Evolutionary conservation across 2,113 vertebrate species (phyloP).

Genomic region (Leiothrix lutea): DNA sequence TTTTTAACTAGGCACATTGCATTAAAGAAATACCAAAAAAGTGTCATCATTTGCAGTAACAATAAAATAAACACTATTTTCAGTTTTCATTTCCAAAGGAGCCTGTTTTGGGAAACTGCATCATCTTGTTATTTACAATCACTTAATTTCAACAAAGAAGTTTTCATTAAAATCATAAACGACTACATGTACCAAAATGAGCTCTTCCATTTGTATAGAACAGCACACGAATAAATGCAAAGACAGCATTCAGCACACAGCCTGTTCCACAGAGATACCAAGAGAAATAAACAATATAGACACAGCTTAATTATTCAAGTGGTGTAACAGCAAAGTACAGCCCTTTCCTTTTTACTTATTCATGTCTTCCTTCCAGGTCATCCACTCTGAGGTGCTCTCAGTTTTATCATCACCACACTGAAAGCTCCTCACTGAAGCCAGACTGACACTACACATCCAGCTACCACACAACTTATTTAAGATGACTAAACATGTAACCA

Average conservation of each 20-base stretch:
- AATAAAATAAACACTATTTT: neutral
- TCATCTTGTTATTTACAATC: neutral
- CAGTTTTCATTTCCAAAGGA: neutral
- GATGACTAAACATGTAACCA: neutral
- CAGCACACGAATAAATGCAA: neutral
- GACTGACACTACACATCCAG: neutral
- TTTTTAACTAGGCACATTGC: neutral
- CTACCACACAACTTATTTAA: rapidly evolving
- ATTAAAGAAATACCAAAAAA: neutral
- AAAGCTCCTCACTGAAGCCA: neutral
- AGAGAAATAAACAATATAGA: neutral
- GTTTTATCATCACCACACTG: neutral
- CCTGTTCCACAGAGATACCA: neutral
- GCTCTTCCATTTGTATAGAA: neutral
- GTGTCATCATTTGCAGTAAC: neutral
- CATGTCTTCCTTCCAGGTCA: neutral
- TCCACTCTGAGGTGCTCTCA: neutral
- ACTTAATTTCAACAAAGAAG: neutral
- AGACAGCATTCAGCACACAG: neutral
- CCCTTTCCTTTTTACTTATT: neutral
- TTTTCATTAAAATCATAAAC: neutral
- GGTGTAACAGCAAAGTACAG: neutral
- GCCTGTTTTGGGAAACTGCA: neutral
- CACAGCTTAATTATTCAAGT: neutral
- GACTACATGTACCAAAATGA: neutral